Conservation (phyloP, 1,140 invertebrate species). For the Bombus confusus region DNA sequence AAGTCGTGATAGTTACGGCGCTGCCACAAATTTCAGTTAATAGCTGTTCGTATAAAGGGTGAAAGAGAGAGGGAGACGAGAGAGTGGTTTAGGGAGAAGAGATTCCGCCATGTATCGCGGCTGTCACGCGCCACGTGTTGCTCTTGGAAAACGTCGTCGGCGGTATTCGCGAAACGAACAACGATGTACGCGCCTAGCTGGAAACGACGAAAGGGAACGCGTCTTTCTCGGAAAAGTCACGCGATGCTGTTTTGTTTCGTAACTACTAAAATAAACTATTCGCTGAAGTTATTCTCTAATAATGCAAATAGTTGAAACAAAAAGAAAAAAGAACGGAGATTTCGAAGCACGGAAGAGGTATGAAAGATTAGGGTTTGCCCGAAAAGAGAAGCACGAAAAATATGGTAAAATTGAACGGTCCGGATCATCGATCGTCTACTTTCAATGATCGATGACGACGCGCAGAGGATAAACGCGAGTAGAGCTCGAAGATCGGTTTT, state of each 20-base stretch:
- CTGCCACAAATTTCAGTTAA: conserved; percentile 45
- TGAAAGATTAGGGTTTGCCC: background rate
- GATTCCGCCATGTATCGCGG: background rate
- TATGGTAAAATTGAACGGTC: too few species aligned
- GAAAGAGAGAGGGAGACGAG: background rate
- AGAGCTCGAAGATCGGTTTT: conserved; percentile 47
- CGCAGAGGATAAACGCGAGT: background rate
- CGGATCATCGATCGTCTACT: background rate
- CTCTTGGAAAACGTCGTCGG: background rate
- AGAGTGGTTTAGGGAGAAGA: background rate
- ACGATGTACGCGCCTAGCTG: too few species aligned
- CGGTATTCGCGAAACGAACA: too few species aligned
- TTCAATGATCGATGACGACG: conserved; percentile 10
- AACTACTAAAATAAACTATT: too few species aligned
- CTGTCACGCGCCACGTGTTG: conserved; percentile 36
- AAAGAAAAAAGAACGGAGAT: fast-evolving
- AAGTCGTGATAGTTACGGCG: conserved; percentile 34
- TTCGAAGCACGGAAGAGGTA: background rate
- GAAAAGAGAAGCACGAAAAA: background rate
- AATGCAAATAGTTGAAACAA: too few species aligned
- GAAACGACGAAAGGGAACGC: too few species aligned
- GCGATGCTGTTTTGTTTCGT: too few species aligned
- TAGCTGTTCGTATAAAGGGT: conserved; percentile 10
- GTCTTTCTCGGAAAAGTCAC: too few species aligned
- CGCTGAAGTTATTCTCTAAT: too few species aligned